Evolutionary conservation across 2,113 vertebrate species (phyloP).

Genomic region (Mormoops blainvillei): DNA sequence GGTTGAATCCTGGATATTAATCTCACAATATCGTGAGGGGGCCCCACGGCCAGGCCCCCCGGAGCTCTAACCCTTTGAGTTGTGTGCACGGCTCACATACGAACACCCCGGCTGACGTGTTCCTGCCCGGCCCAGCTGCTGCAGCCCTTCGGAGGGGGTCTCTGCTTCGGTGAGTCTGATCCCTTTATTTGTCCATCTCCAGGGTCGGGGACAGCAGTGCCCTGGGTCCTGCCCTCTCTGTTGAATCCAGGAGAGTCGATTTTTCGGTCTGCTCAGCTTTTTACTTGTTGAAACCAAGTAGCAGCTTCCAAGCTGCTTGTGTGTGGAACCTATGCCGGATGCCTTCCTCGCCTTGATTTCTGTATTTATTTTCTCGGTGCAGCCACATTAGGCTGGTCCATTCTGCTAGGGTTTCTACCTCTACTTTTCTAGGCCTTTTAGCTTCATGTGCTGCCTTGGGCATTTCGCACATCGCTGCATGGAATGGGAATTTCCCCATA

Average conservation of each 20-base stretch:
- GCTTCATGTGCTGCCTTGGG: background rate
- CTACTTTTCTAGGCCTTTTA: background rate
- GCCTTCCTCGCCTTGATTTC: background rate
- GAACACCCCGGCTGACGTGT: too few relatives aligned
- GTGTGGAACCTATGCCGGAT: background rate
- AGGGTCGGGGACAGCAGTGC: rapidly evolving
- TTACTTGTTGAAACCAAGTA: background rate
- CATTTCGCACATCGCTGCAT: background rate
- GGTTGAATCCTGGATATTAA: background rate
- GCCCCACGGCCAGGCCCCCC: background rate
- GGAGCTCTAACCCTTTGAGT: background rate
- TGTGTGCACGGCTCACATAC: too few relatives aligned
- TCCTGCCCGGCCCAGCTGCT: background rate
- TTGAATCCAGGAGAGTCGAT: background rate
- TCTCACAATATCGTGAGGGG: background rate
- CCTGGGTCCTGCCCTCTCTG: background rate
- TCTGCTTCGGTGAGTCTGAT: background rate
- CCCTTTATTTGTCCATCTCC: rapidly evolving
- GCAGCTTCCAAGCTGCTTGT: background rate
- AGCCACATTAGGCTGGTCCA: background rate
- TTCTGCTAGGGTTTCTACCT: background rate
- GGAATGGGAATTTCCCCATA: background rate
- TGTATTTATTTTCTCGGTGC: background rate
- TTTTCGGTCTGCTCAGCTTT: background rate
- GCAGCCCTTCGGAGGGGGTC: too few relatives aligned